Evolutionary conservation across 2,888 invertebrate species (phyloP), one percentile per base, ranked within the genome.

Genomic region (Latrodectus elegans): DNA sequence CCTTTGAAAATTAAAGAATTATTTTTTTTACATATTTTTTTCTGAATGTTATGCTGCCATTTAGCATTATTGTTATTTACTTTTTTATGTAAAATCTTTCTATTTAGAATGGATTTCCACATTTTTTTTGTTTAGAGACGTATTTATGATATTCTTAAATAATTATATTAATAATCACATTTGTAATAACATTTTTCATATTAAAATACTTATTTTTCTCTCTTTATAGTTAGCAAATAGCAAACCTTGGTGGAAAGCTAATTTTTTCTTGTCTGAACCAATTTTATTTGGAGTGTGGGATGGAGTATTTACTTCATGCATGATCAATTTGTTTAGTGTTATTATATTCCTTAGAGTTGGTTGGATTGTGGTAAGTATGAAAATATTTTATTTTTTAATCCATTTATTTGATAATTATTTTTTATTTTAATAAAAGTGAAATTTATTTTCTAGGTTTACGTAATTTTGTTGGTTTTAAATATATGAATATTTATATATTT

Each of bases 271-370:
- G 92, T 97, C 97, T 55, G 97, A 98, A 92, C 98, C 97, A 60
- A 96, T 98, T 80, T 93, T 98, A 78, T 99, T 99, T 93, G 98
- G 99, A 15, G 97, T 98, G 0, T 99, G 97, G 97, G 99, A 99
- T 93, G 99, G 99, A 89, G 99, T 99, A 10, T 99, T 98, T 92
- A 98, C 98, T 82, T 97, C 98, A 78, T 98, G 98, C 92, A 95
- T 99, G 91, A 97, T 99, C 91, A 99, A 99, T 93, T 97, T 99
- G 86, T 97, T 99, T 93, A 98, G 99, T 91, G 98, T 99, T 0
- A 98, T 99, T 92, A 97, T 99, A 88, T 99, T 99, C 93, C 94
- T 99, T 88, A 94, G 99, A 91, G 97, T 98, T 89, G 99, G 99
- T 89, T 99, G 99, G 99, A 97, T 99, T 91, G 98, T 99, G 78